Evolutionary conservation across 1,140 invertebrate genomes (phyloP).

Genomic region (Listronotus bonariensis): DNA sequence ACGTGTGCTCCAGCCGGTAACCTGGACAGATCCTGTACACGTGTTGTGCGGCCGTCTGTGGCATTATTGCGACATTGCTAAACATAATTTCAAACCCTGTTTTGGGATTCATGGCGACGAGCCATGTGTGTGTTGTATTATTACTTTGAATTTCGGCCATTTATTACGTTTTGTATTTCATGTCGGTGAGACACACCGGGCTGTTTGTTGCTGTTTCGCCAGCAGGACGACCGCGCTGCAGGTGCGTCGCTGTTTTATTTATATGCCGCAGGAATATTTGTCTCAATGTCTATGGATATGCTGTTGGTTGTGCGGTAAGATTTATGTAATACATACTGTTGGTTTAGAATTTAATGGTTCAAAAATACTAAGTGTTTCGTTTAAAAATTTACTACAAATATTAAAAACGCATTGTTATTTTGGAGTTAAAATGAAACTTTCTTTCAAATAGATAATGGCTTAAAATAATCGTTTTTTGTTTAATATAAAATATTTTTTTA

Average conservation of each 20-base stretch:
- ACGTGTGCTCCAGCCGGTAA: constrained; percentile 26
- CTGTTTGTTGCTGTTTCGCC: neutral
- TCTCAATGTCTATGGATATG: too few species aligned
- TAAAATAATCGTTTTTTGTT: too few species aligned
- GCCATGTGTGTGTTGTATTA: constrained; percentile 25
- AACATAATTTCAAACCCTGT: constrained; percentile 36
- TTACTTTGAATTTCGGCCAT: constrained; percentile 37
- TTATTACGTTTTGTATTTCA: constrained; percentile 36
- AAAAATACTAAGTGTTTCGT: too few species aligned
- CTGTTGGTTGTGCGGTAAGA: too few species aligned
- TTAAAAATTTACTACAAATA: too few species aligned
- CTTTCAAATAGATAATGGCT: too few species aligned
- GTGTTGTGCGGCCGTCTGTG: constrained; percentile 32
- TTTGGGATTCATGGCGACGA: constrained; percentile 30
- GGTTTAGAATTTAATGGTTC: too few species aligned
- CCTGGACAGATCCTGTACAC: constrained; percentile 34
- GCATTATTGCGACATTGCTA: constrained; percentile 36
- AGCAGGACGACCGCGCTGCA: neutral
- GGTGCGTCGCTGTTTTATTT: constrained; percentile 1
- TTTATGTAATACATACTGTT: too few species aligned
- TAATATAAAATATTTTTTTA: too few species aligned
- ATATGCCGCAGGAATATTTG: too few species aligned
- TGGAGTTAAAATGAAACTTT: too few species aligned
- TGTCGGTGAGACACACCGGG: neutral
- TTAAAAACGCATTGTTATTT: too few species aligned